Base-by-base conservation (phyloP, 1,140 invertebrate genomes). In the Megalonaias nervosa region DNA sequence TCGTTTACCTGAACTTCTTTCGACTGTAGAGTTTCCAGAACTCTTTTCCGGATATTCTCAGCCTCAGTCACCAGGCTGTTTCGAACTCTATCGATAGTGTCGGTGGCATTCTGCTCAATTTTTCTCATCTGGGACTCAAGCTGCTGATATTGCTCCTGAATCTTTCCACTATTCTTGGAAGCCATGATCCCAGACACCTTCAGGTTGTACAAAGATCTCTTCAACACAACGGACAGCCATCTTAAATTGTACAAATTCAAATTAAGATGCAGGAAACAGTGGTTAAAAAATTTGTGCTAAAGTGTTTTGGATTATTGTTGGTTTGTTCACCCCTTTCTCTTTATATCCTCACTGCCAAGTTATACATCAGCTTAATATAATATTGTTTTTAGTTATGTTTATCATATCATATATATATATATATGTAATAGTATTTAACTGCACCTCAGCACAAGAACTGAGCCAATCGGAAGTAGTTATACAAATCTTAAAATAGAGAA, bases 181-280 rank as follows among this genome's bases (percentile, higher is more conserved):
- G 69, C 64, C 64, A 72, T 71, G 5, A 71, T 70, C 58, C 67
- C 72, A 31, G 75, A 71, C 5, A 77, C 69, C 61, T 77, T 77
- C 38, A 77, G 62, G 1, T 56, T 66, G 23, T 72, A 77, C 23
- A 77, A 67, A 0, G 56, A 67, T 55, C 75, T 48, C 57, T 77
- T 77, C 1, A 77, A 48, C 19, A 77, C 75, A 38, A 70, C 69
- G 11, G 69, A 67, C 23, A 77, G 56, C 75, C 75, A 77, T 19
- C 75, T 77, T 16, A 17, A 71, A 65, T 16, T 11, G 16, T 58
- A 48, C 11, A 48, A 6, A 48, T 48, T 48, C 11, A 48, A 48
- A 48, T 48, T 48, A 48, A 48, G 9, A 48, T 9, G 38, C 38
- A 48, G 4, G 6, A 48, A 48, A 48, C 38, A 48, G 0, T 9